phyloP scores from a whole-genome alignment of 2,888 invertebrate genomes.

The Scrobipalpa costella region DNA sequence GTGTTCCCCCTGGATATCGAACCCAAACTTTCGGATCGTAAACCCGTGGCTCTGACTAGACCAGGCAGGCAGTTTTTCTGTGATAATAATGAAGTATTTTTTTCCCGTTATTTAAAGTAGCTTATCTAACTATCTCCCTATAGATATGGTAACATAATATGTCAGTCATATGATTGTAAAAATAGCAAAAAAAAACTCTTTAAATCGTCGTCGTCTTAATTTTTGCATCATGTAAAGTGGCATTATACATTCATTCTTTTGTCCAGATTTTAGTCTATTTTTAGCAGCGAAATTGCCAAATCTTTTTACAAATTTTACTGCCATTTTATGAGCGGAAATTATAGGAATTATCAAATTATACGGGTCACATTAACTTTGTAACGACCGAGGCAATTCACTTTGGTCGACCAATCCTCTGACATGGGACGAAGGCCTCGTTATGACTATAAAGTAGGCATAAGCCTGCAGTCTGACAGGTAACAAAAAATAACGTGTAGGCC shows the following conservation, averaged over 20 bases:
- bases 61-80: too few relatives aligned
- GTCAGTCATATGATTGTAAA: too few relatives aligned
- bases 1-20: too few relatives aligned
- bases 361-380: slow-evolving; percentile 42
- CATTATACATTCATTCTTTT: background rate
- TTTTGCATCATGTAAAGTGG: too few relatives aligned
- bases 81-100: too few relatives aligned
- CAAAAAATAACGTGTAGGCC: slow-evolving; percentile 17
- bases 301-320: slow-evolving; percentile 34
- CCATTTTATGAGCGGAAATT: slow-evolving; percentile 50
- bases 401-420: background rate
- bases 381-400: slow-evolving; percentile 41
- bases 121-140: too few relatives aligned
- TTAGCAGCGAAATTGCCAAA: slow-evolving; percentile 30
- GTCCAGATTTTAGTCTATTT: slow-evolving; percentile 26
- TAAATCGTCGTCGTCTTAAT: too few relatives aligned
- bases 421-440: slow-evolving; percentile 18
- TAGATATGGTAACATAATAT: too few relatives aligned
- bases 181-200: too few relatives aligned
- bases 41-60: too few relatives aligned
- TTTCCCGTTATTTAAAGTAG: too few relatives aligned
- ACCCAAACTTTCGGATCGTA: too few relatives aligned
- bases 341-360: slow-evolving; percentile 61
- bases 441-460: slow-evolving; percentile 22
- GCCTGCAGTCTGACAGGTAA: background rate